These are phyloP conservation scores for Calypte anna DNA, from an alignment of 2,113 vertebrate species.

Conservation along the genomic window DNA sequence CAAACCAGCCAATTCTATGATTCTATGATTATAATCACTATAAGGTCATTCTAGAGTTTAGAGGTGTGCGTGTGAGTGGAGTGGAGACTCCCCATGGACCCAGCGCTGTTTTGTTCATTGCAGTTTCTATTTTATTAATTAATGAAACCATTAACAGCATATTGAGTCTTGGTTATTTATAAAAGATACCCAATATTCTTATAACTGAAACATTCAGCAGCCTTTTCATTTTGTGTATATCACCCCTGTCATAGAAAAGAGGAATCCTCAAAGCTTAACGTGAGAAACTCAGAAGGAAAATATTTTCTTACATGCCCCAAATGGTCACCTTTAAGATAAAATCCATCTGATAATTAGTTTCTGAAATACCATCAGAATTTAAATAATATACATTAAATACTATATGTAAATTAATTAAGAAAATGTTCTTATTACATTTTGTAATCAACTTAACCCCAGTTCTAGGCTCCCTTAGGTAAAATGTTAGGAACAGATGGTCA, in stretches of 20 bases:
- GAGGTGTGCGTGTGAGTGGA: too few species aligned
- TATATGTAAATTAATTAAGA: background rate
- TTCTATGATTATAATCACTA: too few species aligned
- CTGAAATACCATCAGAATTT: background rate
- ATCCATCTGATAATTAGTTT: background rate
- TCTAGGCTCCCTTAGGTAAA: background rate
- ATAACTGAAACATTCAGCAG: background rate
- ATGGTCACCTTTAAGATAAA: background rate
- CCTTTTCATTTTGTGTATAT: background rate
- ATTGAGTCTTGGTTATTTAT: too few species aligned
- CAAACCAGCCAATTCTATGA: too few species aligned
- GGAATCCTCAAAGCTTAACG: background rate
- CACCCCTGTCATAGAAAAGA: fast-evolving
- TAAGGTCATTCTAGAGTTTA: too few species aligned
- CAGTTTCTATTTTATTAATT: too few species aligned
- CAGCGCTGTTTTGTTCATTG: too few species aligned
- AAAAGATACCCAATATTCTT: background rate
- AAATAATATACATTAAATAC: background rate
- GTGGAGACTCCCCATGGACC: too few species aligned
- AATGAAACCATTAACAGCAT: too few species aligned
- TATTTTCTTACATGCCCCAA: background rate
- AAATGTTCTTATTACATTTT: background rate
- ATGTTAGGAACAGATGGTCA: conserved; percentile 57
- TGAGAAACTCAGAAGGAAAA: background rate
- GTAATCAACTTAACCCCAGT: background rate